A percentile compares a stretch with the other conserved stretches of the same genome.
phyloP scores from a whole-genome alignment of 2,888 invertebrate species.

The Chrysotoxum bicinctum region DNA sequence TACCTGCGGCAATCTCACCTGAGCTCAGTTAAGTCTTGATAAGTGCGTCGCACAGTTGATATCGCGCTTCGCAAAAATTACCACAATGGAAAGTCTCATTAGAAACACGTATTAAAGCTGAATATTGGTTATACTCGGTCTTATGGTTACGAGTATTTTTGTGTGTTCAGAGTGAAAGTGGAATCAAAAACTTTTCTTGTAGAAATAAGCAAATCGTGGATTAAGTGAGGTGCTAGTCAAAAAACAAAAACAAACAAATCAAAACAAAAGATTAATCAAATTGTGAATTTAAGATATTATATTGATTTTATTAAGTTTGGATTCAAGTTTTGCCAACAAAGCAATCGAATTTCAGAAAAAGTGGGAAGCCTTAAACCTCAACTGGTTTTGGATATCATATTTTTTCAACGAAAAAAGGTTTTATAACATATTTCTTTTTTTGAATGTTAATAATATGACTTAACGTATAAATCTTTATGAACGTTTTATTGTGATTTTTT shows the following conservation, averaged over 20 bases:
- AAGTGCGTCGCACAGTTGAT: constrained; percentile 55
- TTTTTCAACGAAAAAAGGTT: constrained; percentile 19
- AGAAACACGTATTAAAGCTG: constrained; percentile 28
- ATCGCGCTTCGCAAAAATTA: constrained; percentile 30
- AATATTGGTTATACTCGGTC: constrained; percentile 1
- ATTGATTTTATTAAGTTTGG: constrained; percentile 3
- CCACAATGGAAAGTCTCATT: constrained; percentile 24
- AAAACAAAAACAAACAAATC: not conserved
- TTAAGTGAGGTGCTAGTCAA: not conserved
- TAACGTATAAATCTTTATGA: too few relatives aligned
- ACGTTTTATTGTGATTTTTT: too few relatives aligned
- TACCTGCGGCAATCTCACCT: constrained; percentile 42
- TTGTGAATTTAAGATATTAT: not conserved
- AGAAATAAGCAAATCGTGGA: not conserved
- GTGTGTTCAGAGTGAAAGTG: constrained; percentile 50
- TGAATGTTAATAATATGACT: not conserved
- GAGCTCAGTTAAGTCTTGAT: constrained; percentile 67
- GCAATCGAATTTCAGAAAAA: not conserved
- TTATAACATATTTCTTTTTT: not conserved
- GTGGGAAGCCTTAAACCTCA: constrained; percentile 15
- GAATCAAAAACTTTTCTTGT: constrained; percentile 34
- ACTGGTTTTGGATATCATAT: constrained; percentile 41
- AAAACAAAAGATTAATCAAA: constrained; percentile 3
- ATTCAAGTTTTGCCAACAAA: constrained; percentile 51
- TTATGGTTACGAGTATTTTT: not conserved